These are phyloP conservation scores for Colaptes auratus DNA, from an alignment of 2,113 vertebrate genomes.

Conservation along the genomic window DNA sequence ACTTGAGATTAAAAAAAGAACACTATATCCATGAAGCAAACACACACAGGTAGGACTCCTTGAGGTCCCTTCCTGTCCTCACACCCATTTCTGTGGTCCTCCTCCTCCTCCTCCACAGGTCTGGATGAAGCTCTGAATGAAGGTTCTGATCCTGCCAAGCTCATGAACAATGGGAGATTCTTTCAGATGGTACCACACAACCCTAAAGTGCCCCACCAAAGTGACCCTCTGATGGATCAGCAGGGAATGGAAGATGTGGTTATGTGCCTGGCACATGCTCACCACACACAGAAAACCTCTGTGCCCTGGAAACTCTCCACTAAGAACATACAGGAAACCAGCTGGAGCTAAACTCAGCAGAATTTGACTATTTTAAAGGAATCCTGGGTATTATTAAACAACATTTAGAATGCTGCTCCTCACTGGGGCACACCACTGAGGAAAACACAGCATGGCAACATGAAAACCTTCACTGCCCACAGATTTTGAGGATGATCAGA, in stretches of 20 bases:
- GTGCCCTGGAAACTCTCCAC: neutral
- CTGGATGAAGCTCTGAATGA: neutral
- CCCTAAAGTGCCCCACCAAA: neutral
- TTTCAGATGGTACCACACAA: neutral
- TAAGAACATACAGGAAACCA: neutral
- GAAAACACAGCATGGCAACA: neutral
- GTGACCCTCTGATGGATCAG: neutral
- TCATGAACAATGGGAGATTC: neutral
- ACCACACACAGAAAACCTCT: neutral
- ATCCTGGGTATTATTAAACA: neutral
- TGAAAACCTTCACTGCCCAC: neutral
- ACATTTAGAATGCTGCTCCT: neutral
- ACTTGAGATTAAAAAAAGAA: neutral
- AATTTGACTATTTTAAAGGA: conserved; percentile 8
- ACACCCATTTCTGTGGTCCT: too few relatives aligned
- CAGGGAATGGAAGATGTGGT: neutral
- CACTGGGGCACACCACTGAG: neutral
- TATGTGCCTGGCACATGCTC: neutral
- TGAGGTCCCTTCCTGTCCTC: too few relatives aligned
- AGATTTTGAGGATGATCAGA: neutral
- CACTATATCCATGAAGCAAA: neutral
- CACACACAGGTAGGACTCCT: neutral
- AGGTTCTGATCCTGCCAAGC: neutral
- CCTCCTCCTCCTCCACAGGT: neutral
- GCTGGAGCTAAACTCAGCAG: neutral